These are phyloP conservation scores for Corticium candelabrum DNA, from an alignment of 37 sponge, comb jelly and placozoan species.

Conservation along the genomic window DNA sequence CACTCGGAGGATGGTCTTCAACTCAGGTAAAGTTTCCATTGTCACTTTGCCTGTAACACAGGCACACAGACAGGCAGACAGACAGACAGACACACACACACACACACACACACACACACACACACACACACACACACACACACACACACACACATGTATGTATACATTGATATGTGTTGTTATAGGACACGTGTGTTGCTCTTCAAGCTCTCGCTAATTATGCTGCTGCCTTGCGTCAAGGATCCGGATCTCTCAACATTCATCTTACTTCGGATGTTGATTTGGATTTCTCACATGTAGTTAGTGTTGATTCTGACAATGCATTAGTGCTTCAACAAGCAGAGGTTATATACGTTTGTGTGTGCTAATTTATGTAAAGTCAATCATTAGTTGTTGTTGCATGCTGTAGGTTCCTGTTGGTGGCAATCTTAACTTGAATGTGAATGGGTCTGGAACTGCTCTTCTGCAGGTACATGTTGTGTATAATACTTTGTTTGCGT, in stretches of 20 bases:
- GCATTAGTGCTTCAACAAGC: neutral
- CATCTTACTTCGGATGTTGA: neutral
- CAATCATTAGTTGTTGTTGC: neutral
- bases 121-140: no score
- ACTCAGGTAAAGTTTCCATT: constrained; percentile 13
- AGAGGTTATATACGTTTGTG: neutral
- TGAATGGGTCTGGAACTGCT: neutral
- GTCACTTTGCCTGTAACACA: no score
- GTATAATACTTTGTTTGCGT: no score
- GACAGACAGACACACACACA: no score
- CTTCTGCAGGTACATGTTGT: no score
- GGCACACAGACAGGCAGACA: no score
- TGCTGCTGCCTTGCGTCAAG: neutral
- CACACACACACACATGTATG: no score
- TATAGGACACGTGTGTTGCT: neutral
- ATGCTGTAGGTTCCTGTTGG: neutral
- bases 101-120: no score
- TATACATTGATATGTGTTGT: neutral
- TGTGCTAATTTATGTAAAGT: neutral
- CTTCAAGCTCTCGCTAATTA: neutral
- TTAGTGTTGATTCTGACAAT: neutral
- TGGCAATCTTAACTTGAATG: neutral
- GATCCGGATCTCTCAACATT: neutral
- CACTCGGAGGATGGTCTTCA: constrained; percentile 5
- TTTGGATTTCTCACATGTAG: neutral